Evolutionary conservation across 1,140 invertebrate species (phyloP), one percentile per base, ranked within the genome.

Genomic region (Lasioglossum baleicum): DNA sequence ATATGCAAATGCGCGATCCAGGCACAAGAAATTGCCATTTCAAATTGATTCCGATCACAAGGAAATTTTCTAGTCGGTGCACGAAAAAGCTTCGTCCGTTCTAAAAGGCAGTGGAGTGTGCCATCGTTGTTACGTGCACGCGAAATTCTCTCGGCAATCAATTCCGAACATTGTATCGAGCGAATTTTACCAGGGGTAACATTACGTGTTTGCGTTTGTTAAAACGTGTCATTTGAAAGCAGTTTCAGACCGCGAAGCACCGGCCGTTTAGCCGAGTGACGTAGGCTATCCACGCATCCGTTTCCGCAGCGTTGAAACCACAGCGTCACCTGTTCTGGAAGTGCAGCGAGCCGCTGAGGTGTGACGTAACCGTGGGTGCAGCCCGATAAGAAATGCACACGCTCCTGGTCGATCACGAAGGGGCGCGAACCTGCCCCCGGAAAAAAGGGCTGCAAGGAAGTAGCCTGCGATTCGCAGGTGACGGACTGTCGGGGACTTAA

Each of bases 301-400:
- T 67, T 84, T 87, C 85, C 80, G 83, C 71, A 72, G 70, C 77
- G 53, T 64, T 64, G 60, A 75, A 81, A 82, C 86, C 82, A 78
- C 86, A 73, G 75, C 77, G 72, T 86, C 87, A 86, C 87, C 53
- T 84, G 84, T 85, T 82, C 79, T 69, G 69, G 60, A 82, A 81
- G 75, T 61, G 68, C 40, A 42, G 68, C 66, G 81, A 83, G 56
- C 80, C 79, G 74, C 61, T 83, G 78, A 70, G 26, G 82, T 80
- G 83, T 86, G 69, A 86, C 84, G 84, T 40, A 35, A 71, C 64
- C 64, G 81, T 67, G 75, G 81, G 83, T 72, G 84, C 61, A 79
- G 60, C 48, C n/a, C 65, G 81, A 83, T 83, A 85, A 86, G 84
- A 86, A 86, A 48, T 15, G 61, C 17, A 66, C 64, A 68, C 63